Base-by-base conservation (phyloP, 2,113 vertebrate genomes). In the Rana temporaria region DNA sequence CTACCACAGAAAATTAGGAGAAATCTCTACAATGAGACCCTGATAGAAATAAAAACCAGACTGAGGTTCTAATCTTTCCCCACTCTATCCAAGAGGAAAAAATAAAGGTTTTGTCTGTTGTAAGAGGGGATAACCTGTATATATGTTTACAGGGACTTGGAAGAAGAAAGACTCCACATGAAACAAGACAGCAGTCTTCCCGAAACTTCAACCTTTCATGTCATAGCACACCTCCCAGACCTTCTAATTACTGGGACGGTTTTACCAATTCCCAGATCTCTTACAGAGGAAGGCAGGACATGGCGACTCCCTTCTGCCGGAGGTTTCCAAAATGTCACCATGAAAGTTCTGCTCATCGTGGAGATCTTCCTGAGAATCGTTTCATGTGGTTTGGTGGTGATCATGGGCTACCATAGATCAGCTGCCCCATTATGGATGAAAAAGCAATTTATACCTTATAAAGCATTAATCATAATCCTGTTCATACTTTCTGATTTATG, bases 381-480 rank as follows among this genome's bases (percentile, higher is more conserved):
- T 79, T 69, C 56, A 79, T 79, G 78, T 79, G 78, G 78, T 79
- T 79, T 60, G 78, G 30, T 3, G 65, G 42, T 59, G 34, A 56
- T 48, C 64, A 19, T n/a, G 20, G 4, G 12, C 17, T 53, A 9
- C n/a, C 19, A 3, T 52, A 8, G 12, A 0, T 30, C 14, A 24
- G 18, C n/a, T 16, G 2, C 20, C 4, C 59, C 32, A 3, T 52
- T 19, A 52, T 11, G 19, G 42, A 48, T 2, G 42, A 48, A 48
- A 11, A 14, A 14, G 42, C 2, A 48, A 48, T 38, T 8, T 38
- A 6, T 11, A 48, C 42, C 9, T 11, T 48, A 48, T 48, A 48
- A 12, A 48, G 42, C 12, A 14, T 14, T 48, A 11, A 1, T 48
- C 42, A 48, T 48, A 48, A 48, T 14, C 42, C 8, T 48, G 42